Conservation (phyloP, 1,140 invertebrate species). For the Antheraea mylitta region DNA sequence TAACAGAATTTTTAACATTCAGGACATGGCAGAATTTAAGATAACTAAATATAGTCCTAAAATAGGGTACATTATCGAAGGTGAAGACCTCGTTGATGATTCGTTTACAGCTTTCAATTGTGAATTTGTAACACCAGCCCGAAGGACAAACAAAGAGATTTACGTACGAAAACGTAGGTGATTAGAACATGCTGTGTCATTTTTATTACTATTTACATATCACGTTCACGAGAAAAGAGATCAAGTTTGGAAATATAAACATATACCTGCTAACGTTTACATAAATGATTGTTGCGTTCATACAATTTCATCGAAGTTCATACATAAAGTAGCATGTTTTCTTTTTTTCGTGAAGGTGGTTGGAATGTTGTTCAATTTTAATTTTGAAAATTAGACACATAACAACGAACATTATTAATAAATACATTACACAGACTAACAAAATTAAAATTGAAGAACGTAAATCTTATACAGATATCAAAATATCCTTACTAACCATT, state of each 20-base stretch:
- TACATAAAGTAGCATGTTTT: not conserved
- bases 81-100: slow-evolving; percentile 56
- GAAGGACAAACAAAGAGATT: slow-evolving; percentile 42
- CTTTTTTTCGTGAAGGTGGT: slow-evolving; percentile 43
- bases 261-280: not conserved
- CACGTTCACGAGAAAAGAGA: slow-evolving; percentile 43
- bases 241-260: not conserved
- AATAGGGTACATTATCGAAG: slow-evolving; percentile 79
- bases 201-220: slow-evolving; percentile 29
- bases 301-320: not conserved
- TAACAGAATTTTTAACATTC: slow-evolving; percentile 60
- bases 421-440: not conserved
- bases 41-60: slow-evolving; percentile 79
- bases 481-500: slow-evolving; percentile 54
- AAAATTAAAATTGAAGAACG: slow-evolving; percentile 58
- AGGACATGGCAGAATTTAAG: slow-evolving; percentile 59
- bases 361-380: slow-evolving; percentile 59
- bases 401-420: not conserved
- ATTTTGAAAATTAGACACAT: not conserved
- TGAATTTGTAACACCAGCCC: slow-evolving; percentile 54
- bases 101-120: slow-evolving; percentile 53
- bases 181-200: slow-evolving; percentile 51
- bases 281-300: not conserved
- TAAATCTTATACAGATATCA: slow-evolving; percentile 29
- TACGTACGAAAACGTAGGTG: slow-evolving; percentile 73